Evolutionary conservation across 2,797 vertebrate species (phyloP).

Genomic region (Ctenopoma kingsleyae): DNA sequence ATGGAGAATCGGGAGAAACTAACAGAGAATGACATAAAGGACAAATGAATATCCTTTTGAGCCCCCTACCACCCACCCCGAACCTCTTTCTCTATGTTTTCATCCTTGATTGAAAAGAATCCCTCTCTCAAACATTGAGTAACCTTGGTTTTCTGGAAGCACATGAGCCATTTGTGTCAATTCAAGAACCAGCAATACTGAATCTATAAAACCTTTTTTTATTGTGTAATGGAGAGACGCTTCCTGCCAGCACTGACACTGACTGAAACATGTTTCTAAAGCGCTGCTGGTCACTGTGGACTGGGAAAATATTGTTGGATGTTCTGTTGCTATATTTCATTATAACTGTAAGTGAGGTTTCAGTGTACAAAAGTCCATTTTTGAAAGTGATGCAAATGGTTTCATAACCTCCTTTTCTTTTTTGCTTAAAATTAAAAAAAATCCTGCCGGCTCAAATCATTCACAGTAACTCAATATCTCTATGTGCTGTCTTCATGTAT

Average conservation of each 20-base stretch:
- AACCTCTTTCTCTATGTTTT: neutral
- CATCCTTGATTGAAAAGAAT: slow-evolving; percentile 30
- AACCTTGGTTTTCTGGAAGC: neutral
- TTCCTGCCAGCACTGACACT: neutral
- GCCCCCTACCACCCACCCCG: neutral
- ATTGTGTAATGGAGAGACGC: slow-evolving; percentile 7
- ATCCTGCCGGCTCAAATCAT: neutral
- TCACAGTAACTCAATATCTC: slow-evolving; percentile 12
- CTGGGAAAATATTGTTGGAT: neutral
- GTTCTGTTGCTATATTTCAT: neutral
- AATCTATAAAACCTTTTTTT: slow-evolving; percentile 6
- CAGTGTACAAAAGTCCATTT: neutral
- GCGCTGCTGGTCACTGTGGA: neutral
- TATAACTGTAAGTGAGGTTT: neutral
- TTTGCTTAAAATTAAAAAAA: neutral
- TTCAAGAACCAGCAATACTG: slow-evolving; percentile 1
- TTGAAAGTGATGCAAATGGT: neutral
- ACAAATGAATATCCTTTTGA: neutral
- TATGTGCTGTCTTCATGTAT: neutral
- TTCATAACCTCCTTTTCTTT: neutral
- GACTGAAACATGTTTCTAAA: slow-evolving; percentile 3
- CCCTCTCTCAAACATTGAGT: slow-evolving; percentile 10
- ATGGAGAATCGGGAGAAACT: neutral
- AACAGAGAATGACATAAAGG: neutral
- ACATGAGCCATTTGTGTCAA: neutral